Base-by-base conservation (phyloP, 2,113 vertebrate species). In the Oceanodroma tethys region DNA sequence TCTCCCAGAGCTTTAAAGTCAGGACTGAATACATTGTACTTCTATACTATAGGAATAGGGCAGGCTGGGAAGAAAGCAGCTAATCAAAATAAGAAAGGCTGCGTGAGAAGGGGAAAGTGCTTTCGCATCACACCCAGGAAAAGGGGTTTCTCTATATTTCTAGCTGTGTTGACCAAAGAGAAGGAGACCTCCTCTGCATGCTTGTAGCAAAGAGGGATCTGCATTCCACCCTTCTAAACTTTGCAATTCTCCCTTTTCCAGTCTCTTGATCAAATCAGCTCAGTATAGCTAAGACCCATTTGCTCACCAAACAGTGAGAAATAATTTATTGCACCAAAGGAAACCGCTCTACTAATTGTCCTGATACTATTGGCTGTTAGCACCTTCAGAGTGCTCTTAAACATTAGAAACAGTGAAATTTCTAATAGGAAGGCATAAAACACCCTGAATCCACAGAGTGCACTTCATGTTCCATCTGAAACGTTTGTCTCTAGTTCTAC, bases 261-360 rank as follows among this genome's bases (percentile, higher is more conserved):
- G 68, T 38, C 47, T 56, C 68, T 80, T 56, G 34, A 66, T 65
- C 32, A 93, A 88, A 88, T 88, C 62, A 72, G 67, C 6, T 68
- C n/a, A 81, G 65, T 36, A 27, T 23, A 78, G 25, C 15, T 19
- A 42, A 97, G 73, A 68, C 34, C 43, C 76, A 86, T 79, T 71
- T 89, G 56, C 88, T 68, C 76, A 79, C 80, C 75, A 81, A 91
- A 92, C 43, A 85, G 34, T 42, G 11, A 91, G 45, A 88, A 87
- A 88, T 85, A 72, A 96, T 93, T 91, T 76, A 91, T 26, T 74
- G 66, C 29, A 81, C 13, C 73, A 91, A 68, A 95, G 73, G 70
- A 93, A 95, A 91, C 50, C 53, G n/a, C 11, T 90, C 34, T 60
- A 45, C 65, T 92, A 82, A 81, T 55, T 94, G 73, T 81, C 30